Evolutionary conservation across 2,113 vertebrate species (phyloP).

Genomic region (Ginglymostoma cirratum): DNA sequence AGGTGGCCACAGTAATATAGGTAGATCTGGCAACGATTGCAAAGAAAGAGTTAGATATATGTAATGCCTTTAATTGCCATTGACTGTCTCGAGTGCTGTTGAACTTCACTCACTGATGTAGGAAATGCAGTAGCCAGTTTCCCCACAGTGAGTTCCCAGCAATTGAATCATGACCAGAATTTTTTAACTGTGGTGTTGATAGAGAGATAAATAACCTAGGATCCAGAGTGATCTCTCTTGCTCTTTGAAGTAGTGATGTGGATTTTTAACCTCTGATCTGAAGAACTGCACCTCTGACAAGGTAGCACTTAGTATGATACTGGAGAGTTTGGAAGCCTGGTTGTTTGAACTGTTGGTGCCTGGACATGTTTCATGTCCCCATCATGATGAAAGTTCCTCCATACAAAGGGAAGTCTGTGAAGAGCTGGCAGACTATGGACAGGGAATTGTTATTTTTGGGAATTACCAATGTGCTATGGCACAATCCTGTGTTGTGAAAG

Average conservation of each 20-base stretch:
- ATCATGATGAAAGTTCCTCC: neutral
- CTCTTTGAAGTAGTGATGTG: neutral
- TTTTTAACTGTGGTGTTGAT: too few relatives aligned
- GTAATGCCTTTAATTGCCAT: too few relatives aligned
- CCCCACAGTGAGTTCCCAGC: too few relatives aligned
- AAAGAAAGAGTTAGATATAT: too few relatives aligned
- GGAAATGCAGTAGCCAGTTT: too few relatives aligned
- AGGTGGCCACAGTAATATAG: neutral
- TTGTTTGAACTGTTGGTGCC: neutral
- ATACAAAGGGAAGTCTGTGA: neutral
- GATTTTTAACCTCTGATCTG: neutral
- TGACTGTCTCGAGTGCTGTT: too few relatives aligned
- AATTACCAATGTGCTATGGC: neutral
- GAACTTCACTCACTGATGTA: too few relatives aligned
- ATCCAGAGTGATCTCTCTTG: neutral
- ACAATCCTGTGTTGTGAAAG: neutral
- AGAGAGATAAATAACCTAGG: neutral
- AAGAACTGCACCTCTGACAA: neutral
- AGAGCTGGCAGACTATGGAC: too few relatives aligned
- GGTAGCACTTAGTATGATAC: neutral
- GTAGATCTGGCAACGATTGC: neutral
- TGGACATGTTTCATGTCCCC: neutral
- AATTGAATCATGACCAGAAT: too few relatives aligned
- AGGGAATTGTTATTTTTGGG: neutral
- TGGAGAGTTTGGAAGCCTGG: neutral